phyloP scores from a whole-genome alignment of 2,113 vertebrate species.

The Poecile atricapillus region DNA sequence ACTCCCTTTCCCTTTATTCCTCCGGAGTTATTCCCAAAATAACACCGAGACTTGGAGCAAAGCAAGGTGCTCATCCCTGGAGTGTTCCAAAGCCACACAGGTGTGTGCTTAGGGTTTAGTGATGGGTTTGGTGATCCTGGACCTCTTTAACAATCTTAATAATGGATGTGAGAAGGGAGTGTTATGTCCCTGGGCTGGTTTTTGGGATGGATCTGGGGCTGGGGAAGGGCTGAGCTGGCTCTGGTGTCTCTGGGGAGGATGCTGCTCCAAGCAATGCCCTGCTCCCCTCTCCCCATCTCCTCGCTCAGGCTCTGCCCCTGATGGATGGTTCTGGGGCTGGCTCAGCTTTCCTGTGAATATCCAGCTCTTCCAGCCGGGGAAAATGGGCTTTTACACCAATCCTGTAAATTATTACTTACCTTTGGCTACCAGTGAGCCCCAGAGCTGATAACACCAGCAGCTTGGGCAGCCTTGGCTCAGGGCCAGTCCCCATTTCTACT shows the following conservation, averaged over 20 bases:
- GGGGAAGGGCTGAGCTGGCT: background rate
- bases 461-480: conserved; percentile 3
- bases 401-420: background rate
- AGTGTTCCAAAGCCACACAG: fast-evolving
- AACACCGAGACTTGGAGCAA: background rate
- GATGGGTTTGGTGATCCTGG: background rate
- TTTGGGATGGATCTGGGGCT: fast-evolving
- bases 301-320: background rate
- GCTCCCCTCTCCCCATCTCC: background rate
- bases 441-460: background rate
- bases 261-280: fast-evolving
- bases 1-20: background rate
- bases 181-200: fast-evolving
- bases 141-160: fast-evolving
- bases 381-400: background rate
- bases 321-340: background rate
- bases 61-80: background rate
- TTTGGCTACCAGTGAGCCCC: background rate
- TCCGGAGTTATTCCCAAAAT: background rate
- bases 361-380: background rate
- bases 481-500: background rate
- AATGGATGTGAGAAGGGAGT: fast-evolving
- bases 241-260: fast-evolving
- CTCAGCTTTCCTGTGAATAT: background rate
- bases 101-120: background rate